Conservation (phyloP, 2,113 vertebrate genomes). For the Cebus imitator region DNA sequence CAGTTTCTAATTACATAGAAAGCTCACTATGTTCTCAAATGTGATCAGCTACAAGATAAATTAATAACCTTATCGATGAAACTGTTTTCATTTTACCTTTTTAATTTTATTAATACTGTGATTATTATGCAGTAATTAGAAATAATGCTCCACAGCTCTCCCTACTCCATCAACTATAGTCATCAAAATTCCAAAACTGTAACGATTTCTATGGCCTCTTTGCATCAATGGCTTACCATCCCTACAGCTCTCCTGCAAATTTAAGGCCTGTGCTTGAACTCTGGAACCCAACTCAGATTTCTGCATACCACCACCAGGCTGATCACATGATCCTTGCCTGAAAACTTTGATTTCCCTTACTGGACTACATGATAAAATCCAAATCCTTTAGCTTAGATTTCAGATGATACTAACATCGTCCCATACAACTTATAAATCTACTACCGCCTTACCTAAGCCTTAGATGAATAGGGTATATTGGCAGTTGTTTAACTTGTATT, state of each 20-base stretch:
- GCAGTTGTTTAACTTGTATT: not conserved
- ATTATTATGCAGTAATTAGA: not conserved
- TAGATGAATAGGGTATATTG: not conserved
- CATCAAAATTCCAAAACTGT: not conserved
- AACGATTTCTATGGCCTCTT: not conserved
- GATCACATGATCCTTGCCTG: not conserved
- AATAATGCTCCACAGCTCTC: not conserved
- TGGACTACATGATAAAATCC: not conserved
- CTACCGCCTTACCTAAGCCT: too few species aligned
- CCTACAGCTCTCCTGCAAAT: not conserved
- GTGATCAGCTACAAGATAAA: not conserved
- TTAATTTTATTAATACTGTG: not conserved
- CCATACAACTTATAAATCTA: not conserved
- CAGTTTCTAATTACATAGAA: not conserved
- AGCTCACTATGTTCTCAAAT: constrained; percentile 1
- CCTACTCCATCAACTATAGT: not conserved
- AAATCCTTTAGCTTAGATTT: not conserved
- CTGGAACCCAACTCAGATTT: not conserved
- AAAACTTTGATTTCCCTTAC: not conserved
- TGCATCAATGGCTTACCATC: not conserved
- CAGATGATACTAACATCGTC: too few species aligned
- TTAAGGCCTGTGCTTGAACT: not conserved
- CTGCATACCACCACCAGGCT: not conserved
- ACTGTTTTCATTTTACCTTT: not conserved
- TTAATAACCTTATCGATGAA: not conserved